A percentile compares a stretch with the other conserved stretches of the same genome.
phyloP scores from a whole-genome alignment of 2,888 invertebrate species.

The Hyles lineata region DNA sequence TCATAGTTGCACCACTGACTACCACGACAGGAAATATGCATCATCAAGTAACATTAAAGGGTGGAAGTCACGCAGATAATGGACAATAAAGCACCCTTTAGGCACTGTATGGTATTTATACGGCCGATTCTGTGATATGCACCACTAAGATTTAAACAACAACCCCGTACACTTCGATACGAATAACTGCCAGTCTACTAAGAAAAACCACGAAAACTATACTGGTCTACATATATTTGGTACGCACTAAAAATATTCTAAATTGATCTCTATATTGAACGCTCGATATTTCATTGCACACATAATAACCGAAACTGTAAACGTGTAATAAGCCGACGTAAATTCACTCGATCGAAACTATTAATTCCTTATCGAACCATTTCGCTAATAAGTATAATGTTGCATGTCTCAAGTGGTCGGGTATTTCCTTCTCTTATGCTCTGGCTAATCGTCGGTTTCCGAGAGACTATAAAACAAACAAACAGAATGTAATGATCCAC shows the following conservation, averaged over 20 bases:
- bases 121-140: too few relatives aligned
- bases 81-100: too few relatives aligned
- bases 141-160: too few relatives aligned
- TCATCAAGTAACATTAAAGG: too few relatives aligned
- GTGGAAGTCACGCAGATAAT: too few relatives aligned
- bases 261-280: too few relatives aligned
- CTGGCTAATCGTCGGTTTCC: conserved; percentile 66
- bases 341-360: conserved; percentile 38
- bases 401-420: conserved; percentile 42
- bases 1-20: too few relatives aligned
- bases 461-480: conserved; percentile 70
- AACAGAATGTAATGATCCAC: conserved; percentile 60
- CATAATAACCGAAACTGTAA: conserved; percentile 2
- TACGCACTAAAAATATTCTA: too few relatives aligned
- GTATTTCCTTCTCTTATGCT: conserved; percentile 53
- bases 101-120: too few relatives aligned
- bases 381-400: conserved; percentile 50
- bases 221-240: too few relatives aligned
- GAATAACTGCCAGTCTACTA: neutral
- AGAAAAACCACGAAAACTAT: neutral
- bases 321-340: conserved; percentile 20
- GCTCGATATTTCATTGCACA: neutral
- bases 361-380: conserved; percentile 48
- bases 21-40: too few relatives aligned
- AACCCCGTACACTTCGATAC: too few relatives aligned